Percentiles rank a stretch among this genome's conserved stretches.
phyloP scores from a whole-genome alignment of 1,140 invertebrate species.

The Cylas formicarius region DNA sequence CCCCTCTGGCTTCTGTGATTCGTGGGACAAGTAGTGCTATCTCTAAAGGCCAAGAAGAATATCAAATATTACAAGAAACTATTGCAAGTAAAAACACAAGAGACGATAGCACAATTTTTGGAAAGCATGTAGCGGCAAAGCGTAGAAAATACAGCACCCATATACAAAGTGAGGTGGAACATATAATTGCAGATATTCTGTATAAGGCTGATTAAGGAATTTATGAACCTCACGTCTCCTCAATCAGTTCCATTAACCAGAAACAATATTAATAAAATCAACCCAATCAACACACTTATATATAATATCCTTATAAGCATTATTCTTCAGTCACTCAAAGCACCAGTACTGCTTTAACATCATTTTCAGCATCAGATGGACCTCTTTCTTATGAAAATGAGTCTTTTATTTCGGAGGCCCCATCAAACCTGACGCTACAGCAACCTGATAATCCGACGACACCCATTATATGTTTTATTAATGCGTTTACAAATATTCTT shows the following conservation, averaged over 20 bases:
- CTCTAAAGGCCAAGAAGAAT: no score
- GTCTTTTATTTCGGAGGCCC: background rate
- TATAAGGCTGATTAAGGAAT: slow-evolving; percentile 1
- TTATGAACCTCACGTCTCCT: slow-evolving; percentile 1
- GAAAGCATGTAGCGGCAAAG: slow-evolving; percentile 1
- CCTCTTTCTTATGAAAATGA: slow-evolving; percentile 2
- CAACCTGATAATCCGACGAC: slow-evolving; percentile 2
- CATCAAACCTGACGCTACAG: background rate
- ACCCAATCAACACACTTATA: no score
- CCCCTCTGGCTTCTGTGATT: no score
- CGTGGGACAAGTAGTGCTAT: no score
- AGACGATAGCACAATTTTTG: slow-evolving; percentile 6
- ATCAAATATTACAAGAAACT: no score
- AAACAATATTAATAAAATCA: slow-evolving; percentile 1
- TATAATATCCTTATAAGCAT: background rate
- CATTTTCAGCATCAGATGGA: slow-evolving; percentile 28
- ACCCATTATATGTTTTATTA: background rate
- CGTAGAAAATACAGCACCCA: slow-evolving; percentile 3
- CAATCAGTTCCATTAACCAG: background rate
- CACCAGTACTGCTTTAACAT: slow-evolving; percentile 32
- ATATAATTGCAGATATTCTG: slow-evolving; percentile 4
- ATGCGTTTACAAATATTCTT: slow-evolving; percentile 2
- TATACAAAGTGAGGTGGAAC: slow-evolving; percentile 3
- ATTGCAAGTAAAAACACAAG: background rate
- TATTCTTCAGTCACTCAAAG: slow-evolving; percentile 29